A percentile compares a stretch with the other conserved stretches of the same genome.
Conservation (phyloP, 2,888 invertebrate species). For the Melanchra persicariae region DNA sequence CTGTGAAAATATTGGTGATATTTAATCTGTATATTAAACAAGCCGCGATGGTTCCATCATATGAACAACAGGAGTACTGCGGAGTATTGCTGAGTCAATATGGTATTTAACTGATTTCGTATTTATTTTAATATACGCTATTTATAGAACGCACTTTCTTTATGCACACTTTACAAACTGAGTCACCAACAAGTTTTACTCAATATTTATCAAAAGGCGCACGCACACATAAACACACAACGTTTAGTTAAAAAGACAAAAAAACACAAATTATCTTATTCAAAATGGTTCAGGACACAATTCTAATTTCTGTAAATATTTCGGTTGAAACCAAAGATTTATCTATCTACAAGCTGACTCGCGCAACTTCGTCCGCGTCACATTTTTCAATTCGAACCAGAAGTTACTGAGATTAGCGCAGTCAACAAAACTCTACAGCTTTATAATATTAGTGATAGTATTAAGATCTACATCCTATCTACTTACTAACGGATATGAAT, state of each 20-base stretch:
- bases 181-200: neutral
- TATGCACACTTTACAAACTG: neutral
- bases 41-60: constrained; percentile 39
- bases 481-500: too few species aligned
- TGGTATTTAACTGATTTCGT: constrained; percentile 73
- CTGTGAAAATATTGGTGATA: constrained; percentile 46
- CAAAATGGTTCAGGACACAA: neutral
- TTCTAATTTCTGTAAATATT: neutral
- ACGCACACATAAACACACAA: too few species aligned
- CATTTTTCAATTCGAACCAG: too few species aligned
- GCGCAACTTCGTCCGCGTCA: too few species aligned
- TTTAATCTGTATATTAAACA: constrained; percentile 38
- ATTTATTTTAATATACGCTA: neutral
- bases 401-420: too few species aligned
- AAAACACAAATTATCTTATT: neutral
- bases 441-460: too few species aligned
- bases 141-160: neutral
- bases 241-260: neutral
- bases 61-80: constrained; percentile 71
- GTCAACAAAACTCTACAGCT: too few species aligned
- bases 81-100: constrained; percentile 78
- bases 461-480: too few species aligned
- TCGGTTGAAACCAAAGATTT: neutral
- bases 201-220: neutral
- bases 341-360: neutral